phyloP scores from a whole-genome alignment of 2,888 invertebrate species.

The Agriopis aurantiaria region DNA sequence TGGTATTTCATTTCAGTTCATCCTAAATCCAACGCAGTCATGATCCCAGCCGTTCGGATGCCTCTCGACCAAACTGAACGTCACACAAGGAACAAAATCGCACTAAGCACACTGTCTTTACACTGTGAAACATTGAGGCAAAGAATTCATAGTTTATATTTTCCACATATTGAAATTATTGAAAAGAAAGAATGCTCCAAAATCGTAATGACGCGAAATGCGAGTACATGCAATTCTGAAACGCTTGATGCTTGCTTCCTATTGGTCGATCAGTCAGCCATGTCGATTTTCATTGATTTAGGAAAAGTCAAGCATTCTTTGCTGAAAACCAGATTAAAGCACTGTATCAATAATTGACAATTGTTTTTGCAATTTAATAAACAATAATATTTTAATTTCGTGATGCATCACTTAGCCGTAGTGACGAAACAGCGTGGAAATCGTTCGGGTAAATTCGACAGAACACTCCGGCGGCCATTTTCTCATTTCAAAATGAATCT shows the following conservation, averaged over 20 bases:
- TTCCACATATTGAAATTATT: conserved; percentile 56
- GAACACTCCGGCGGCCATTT: conserved; percentile 61
- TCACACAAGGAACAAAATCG: conserved; percentile 67
- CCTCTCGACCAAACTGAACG: conserved; percentile 63
- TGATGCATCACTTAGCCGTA: conserved; percentile 15
- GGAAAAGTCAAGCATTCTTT: conserved; percentile 47
- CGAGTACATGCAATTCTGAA: conserved; percentile 89
- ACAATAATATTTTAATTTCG: conserved; percentile 21
- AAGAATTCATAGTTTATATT: conserved; percentile 65
- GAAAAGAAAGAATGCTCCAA: conserved; percentile 87
- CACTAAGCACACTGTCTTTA: conserved; percentile 58
- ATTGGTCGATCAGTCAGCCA: conserved; percentile 92
- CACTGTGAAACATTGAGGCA: conserved; percentile 56
- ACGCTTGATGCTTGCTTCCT: conserved; percentile 88
- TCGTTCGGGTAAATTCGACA: conserved; percentile 34
- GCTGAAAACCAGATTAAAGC: conserved; percentile 12
- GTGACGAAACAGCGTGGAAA: conserved; percentile 34
- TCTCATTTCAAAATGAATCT: conserved; percentile 54
- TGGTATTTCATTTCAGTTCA: conserved; percentile 87
- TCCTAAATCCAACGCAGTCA: conserved; percentile 83
- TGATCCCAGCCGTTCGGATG: conserved; percentile 71
- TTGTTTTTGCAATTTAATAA: background rate
- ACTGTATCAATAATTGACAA: conserved; percentile 32
- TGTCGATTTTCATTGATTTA: conserved; percentile 82
- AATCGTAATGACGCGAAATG: conserved; percentile 90